Evolutionary conservation across 2,113 vertebrate genomes (phyloP), one percentile per base, ranked within the genome.

Genomic region (Patagioenas fasciata): DNA sequence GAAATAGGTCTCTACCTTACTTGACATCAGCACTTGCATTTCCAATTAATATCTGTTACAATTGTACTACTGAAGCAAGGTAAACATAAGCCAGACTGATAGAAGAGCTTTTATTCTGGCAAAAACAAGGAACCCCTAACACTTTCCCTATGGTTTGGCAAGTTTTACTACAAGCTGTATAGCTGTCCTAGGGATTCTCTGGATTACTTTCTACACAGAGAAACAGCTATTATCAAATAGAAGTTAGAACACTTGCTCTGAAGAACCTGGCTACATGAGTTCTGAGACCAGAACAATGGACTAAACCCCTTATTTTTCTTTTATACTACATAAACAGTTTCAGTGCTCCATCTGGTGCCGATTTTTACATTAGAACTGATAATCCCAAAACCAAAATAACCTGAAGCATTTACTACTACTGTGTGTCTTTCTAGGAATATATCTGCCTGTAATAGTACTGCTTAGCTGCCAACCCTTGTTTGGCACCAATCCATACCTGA

Each of bases 401-500:
- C 44, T 44, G 80, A 86, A 93, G 65, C 85, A 28, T 82, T 93
- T 96, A 75, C 31, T 84, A 61, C n/a, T 64, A 40, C 48, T 5
- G 12, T 21, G 10, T 1, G 7, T 89, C 95, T 95, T 95, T 95
- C 96, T 96, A 97, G 96, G 94, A 97, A 96, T 80, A 61, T 1
- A 12, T 80, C 92, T 91, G 88, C 85, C 90, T 94, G 95, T 93
- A 94, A 96, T 51, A 94, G 81, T 16, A 58, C 29, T 31, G 15
- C 70, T 79, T 85, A 79, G 81, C 85, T 94, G 96, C 91, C 89
- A 96, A 96, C 50, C 42, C 64, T 85, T 51, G 25, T 62, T 78
- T 97, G 95, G 95, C 93, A 94, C n/a, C 36, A 85, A 70, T 93
- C 91, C 95, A 95, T 32, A 97, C 96, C 96, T 96, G 94, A 89